Base-by-base conservation (phyloP, 2,113 vertebrate species). In the Leptobrachium leishanense region DNA sequence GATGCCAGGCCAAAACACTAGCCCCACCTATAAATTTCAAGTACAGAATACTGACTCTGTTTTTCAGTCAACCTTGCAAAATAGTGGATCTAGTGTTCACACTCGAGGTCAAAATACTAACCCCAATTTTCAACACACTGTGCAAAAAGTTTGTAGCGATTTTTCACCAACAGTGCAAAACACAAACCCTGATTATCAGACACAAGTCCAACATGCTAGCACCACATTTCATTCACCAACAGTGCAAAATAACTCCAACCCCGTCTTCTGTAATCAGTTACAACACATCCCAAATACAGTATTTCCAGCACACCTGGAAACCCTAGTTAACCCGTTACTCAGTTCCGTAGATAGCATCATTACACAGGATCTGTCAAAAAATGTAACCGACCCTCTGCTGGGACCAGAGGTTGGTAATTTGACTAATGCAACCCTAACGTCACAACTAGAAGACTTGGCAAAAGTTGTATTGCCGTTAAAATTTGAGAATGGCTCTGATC, bases 271-370 rank as follows among this genome's bases (percentile, higher is more conserved):
- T 68, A 78, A 87, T 55, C 90, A 91, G 76, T 82, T 89, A 68
- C 85, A 93, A 12, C 86, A 90, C 39, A 68, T 89, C 13, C 86
- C 91, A 43, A 90, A 83, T 82, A 85, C 92, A 0, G 89, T 92
- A 85, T 90, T 93, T 62, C 90, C 95, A 46, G 82, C 87, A 13
- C 90, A 94, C 67, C 86, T 97, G 87, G 92, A 93, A 81, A 94
- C 83, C 79, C 77, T 95, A 74, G 87, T 92, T 2, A 85, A 87
- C 85, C 92, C 95, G 44, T 83, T 95, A 74, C 91, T 97, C 69
- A 88, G 95, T 54, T 53, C 92, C 43, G 85, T 95, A 72, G 94
- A 90, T 85, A 90, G 83, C 77, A 92, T 89, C 70, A 82, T 86
- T 72, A 89, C 85, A 82, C 82, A 89, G 78, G 82, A 81, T 84